phyloP scores from a whole-genome alignment of 2,888 invertebrate species.

The Drosophila engyochracea region DNA sequence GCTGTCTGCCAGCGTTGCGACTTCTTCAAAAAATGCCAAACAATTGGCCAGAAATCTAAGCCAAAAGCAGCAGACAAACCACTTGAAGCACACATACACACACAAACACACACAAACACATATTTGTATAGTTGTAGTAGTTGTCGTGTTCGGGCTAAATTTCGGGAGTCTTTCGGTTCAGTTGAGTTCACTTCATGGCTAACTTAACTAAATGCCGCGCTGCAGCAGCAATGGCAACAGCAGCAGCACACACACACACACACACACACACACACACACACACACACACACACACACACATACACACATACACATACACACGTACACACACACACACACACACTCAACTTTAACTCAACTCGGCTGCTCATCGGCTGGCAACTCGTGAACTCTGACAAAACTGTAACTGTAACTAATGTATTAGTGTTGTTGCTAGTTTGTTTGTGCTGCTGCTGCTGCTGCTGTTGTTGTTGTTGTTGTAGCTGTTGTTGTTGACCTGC shows the following conservation, averaged over 20 bases:
- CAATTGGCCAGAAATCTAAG: constrained; percentile 76
- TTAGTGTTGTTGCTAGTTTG: constrained; percentile 37
- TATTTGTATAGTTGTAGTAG: constrained; percentile 32
- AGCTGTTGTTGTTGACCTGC: constrained; percentile 27
- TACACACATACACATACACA: constrained; percentile 20
- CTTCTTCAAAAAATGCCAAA: constrained; percentile 73
- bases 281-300: constrained; percentile 24
- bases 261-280: constrained; percentile 28
- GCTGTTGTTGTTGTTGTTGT: background rate
- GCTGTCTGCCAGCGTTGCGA: constrained; percentile 61
- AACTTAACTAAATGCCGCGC: constrained; percentile 83
- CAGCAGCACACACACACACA: constrained; percentile 31
- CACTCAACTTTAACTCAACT: constrained; percentile 65
- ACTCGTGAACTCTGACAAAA: constrained; percentile 70
- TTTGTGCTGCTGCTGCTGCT: constrained; percentile 14
- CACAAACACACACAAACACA: constrained; percentile 23
- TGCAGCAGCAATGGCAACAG: constrained; percentile 52
- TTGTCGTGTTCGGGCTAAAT: constrained; percentile 67
- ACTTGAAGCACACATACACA: constrained; percentile 63
- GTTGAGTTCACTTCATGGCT: constrained; percentile 81
- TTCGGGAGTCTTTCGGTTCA: constrained; percentile 80
- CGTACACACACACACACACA: constrained; percentile 26
- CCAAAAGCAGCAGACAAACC: constrained; percentile 68
- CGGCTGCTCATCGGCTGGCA: constrained; percentile 67
- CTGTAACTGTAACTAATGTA: constrained; percentile 61